A percentile compares a stretch with the other conserved stretches of the same genome.
These are phyloP conservation scores for Sus cebifrons DNA, from an alignment of 2,797 vertebrate species.

Conservation along the genomic window DNA sequence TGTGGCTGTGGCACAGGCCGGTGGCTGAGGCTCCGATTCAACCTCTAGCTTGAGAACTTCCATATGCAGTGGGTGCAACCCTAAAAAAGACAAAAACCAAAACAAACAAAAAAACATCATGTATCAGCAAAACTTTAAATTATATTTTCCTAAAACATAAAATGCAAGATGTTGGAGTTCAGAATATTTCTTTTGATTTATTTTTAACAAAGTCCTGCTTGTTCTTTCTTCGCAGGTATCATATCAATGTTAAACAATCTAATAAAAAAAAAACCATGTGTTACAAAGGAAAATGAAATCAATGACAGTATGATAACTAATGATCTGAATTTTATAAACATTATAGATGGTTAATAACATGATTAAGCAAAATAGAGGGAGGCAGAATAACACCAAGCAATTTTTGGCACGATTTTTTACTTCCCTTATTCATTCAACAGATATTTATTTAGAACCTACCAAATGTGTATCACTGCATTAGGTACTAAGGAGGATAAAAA, in stretches of 20 bases:
- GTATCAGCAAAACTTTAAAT: slow-evolving; percentile 42
- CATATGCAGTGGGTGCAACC: no score
- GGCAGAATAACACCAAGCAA: slow-evolving; percentile 33
- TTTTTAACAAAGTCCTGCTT: slow-evolving; percentile 47
- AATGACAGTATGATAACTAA: slow-evolving; percentile 26
- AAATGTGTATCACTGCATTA: background rate
- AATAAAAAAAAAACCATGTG: background rate
- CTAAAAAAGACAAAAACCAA: no score
- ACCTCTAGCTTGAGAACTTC: no score
- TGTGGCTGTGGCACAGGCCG: no score
- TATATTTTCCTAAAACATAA: slow-evolving; percentile 63
- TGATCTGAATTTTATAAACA: slow-evolving; percentile 39
- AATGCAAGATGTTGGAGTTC: background rate
- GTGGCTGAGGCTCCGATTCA: no score
- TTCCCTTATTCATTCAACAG: slow-evolving; percentile 48
- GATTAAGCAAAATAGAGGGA: slow-evolving; percentile 49
- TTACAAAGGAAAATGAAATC: slow-evolving; percentile 60
- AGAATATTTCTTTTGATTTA: slow-evolving; percentile 62
- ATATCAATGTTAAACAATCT: slow-evolving; percentile 24
- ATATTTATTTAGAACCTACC: slow-evolving; percentile 51
- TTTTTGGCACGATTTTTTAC: slow-evolving; percentile 26
- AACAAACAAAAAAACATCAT: background rate
- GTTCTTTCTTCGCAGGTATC: slow-evolving; percentile 36
- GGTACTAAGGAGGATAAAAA: slow-evolving; percentile 41
- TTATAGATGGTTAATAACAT: slow-evolving; percentile 24